Evolutionary conservation across 2,888 invertebrate species (phyloP), one percentile per base, ranked within the genome.

Genomic region (Ferdinandea cuprea): DNA sequence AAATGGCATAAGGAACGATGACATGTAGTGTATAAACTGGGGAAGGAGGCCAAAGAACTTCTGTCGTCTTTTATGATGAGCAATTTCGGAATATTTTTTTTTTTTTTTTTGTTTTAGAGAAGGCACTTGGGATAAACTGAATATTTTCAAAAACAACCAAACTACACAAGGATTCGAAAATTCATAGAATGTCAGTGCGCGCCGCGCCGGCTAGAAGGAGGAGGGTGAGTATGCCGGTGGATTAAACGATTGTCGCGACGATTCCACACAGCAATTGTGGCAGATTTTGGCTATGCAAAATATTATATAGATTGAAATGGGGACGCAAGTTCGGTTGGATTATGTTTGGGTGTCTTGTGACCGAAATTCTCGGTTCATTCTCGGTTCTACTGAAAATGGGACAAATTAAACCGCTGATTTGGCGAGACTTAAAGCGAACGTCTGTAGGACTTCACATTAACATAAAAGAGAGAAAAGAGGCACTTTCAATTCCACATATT

Each of bases 1-100:
- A 73, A 73, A 68, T 56, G 28, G 42, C 42, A 46, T 11, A 61
- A 40, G 54, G n/a, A 68, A 58, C 15, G 68, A 61, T 61, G 61
- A 76, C 15, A 59, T 35, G 32, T 58, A 50, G 25, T 25, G 5
- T 5, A 25, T 25, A 25, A 40, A 35, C 3, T 32, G 35, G 44
- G 13, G n/a, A n/a, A 30, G 1, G 11, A 13, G 5, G 19, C 9
- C 9, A 9, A 9, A 32, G 40, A 30, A 32, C 9, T 50, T 50
- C 30, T 54, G 48, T 25, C 40, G 37, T 52, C 50, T 65, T 65
- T 65, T 65, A 30, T n/a, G 52, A 46, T 28, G 35, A 37, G 19
- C 35, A 3, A 28, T 46, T 68, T 58, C 7, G 2, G 44, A 11
- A n/a, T n/a, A n/a, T n/a, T 25, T 42, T 52, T 52, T 13, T n/a